Conservation (phyloP, 2,797 vertebrate genomes). For the Phalloptychus januarius region DNA sequence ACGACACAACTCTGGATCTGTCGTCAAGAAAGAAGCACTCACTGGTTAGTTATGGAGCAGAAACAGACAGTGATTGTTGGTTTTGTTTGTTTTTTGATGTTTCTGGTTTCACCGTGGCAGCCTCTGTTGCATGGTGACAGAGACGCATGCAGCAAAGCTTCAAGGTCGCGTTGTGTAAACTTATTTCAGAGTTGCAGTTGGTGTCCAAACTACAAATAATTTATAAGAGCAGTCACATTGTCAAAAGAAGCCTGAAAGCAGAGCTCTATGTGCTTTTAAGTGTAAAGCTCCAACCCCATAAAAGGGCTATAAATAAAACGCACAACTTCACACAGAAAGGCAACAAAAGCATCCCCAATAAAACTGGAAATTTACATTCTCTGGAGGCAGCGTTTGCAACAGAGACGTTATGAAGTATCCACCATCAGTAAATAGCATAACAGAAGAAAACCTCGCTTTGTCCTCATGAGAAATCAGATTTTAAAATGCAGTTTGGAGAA, state of each 20-base stretch:
- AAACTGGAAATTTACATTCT: constrained; percentile 21
- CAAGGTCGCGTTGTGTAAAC: constrained; percentile 47
- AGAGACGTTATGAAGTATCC: constrained; percentile 19
- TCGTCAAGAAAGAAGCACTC: constrained; percentile 98
- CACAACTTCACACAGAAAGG: constrained; percentile 15
- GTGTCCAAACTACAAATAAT: constrained; percentile 30
- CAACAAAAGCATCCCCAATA: constrained; percentile 18
- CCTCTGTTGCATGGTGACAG: constrained; percentile 23
- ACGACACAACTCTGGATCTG: constrained; percentile 95
- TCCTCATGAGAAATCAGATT: constrained; percentile 13
- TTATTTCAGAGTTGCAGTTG: constrained; percentile 9
- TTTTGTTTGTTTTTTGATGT: constrained; percentile 14
- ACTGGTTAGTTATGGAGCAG: constrained; percentile 83
- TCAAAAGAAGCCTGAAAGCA: constrained; percentile 18
- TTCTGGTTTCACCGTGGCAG: constrained; percentile 17
- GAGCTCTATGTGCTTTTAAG: not conserved
- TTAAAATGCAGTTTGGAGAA: constrained; percentile 16
- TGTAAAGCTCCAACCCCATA: not conserved
- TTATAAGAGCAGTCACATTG: constrained; percentile 34
- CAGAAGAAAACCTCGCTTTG: constrained; percentile 4
- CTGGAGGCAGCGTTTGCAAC: constrained; percentile 21
- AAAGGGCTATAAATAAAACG: constrained; percentile 24
- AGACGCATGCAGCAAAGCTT: constrained; percentile 54
- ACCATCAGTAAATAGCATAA: constrained; percentile 22
- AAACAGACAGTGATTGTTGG: constrained; percentile 21